phyloP scores from a whole-genome alignment of 1,140 invertebrate genomes.

The Macrocentrus cingulum region DNA sequence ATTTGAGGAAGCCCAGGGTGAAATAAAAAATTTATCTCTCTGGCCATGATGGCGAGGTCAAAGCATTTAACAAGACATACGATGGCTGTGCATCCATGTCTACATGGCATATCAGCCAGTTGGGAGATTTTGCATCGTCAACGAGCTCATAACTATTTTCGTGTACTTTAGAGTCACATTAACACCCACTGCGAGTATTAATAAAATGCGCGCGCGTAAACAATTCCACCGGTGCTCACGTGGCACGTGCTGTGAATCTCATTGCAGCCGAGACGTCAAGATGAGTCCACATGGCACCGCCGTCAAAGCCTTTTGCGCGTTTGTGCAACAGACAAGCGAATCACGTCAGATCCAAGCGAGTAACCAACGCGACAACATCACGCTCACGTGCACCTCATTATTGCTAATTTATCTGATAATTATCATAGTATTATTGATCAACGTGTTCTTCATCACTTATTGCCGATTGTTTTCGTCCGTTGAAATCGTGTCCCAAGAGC shows the following conservation, averaged over 20 bases:
- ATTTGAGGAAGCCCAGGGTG: too few species aligned
- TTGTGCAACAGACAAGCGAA: too few species aligned
- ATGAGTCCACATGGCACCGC: background rate
- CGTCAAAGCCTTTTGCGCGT: too few species aligned
- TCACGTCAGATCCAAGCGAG: background rate
- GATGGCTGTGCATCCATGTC: background rate
- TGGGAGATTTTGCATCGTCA: background rate
- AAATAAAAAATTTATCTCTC: too few species aligned
- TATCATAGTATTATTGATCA: background rate
- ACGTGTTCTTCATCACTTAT: too few species aligned
- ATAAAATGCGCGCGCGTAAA: slow-evolving; percentile 9
- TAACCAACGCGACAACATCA: background rate
- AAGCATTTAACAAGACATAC: background rate
- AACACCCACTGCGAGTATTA: slow-evolving; percentile 5
- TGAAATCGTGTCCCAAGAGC: background rate
- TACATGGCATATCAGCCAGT: background rate
- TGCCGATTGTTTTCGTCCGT: background rate
- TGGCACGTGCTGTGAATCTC: slow-evolving; percentile 16
- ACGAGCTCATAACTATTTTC: slow-evolving; percentile 2
- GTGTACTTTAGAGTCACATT: slow-evolving; percentile 6
- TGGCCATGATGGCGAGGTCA: too few species aligned
- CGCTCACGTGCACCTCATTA: background rate
- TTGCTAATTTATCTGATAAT: background rate
- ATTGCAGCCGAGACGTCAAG: background rate
- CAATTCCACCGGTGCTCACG: background rate